Evolutionary conservation across 2,113 vertebrate genomes (phyloP).

Genomic region (Lonchura striata): DNA sequence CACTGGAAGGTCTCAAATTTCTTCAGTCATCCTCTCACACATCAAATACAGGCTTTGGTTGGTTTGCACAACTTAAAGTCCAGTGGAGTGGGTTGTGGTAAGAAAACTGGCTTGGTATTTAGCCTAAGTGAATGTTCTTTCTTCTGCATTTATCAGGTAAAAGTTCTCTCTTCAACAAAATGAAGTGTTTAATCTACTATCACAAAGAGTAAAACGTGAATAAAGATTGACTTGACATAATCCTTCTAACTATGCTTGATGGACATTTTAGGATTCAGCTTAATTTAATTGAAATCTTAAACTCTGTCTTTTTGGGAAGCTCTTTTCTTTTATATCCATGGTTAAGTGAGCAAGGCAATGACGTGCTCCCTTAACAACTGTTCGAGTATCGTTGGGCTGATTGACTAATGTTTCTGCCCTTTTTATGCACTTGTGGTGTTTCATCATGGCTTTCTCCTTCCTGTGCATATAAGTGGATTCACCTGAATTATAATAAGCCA

Average conservation of each 20-base stretch:
- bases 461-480: conserved; percentile 10
- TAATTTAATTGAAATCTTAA: conserved; percentile 59
- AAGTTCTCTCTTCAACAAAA: conserved; percentile 18
- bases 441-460: conserved; percentile 17
- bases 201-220: neutral
- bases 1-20: neutral
- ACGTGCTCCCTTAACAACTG: conserved; percentile 42
- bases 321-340: conserved; percentile 41
- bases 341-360: conserved; percentile 60
- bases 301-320: conserved; percentile 32
- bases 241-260: conserved; percentile 39
- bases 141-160: neutral
- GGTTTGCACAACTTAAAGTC: neutral
- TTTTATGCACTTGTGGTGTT: conserved; percentile 45
- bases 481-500: conserved; percentile 52
- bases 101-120: conserved; percentile 18
- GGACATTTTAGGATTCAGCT: conserved; percentile 32
- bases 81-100: neutral
- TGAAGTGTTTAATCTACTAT: conserved; percentile 35
- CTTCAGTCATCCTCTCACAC: neutral
- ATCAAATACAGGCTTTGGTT: neutral
- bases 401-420: conserved; percentile 54
- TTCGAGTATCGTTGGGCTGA: neutral
- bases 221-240: conserved; percentile 61
- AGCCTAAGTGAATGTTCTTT: neutral